phyloP scores from a whole-genome alignment of 1,140 invertebrate genomes.

The Chlorops oryzae region DNA sequence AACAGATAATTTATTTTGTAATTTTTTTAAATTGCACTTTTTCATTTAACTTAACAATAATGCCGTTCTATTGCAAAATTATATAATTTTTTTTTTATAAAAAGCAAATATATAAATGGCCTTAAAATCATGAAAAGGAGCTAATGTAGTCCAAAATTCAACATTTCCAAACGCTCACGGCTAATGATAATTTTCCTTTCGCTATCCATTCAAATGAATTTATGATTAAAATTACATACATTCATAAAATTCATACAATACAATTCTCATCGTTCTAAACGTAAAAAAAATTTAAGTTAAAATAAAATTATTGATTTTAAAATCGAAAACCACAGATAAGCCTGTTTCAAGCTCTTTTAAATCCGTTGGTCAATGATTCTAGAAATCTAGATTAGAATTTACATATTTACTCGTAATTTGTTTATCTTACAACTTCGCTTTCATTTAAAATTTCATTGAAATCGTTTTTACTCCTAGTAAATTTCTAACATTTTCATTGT shows the following conservation, averaged over 20 bases:
- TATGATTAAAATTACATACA: slow-evolving; percentile 25
- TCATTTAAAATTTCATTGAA: slow-evolving; percentile 45
- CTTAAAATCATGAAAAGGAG: too few species aligned
- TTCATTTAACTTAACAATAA: slow-evolving; percentile 21
- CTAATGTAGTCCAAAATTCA: too few species aligned
- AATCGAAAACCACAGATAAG: too few species aligned
- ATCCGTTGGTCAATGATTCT: too few species aligned
- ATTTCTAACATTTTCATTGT: slow-evolving; percentile 65
- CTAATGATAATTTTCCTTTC: slow-evolving; percentile 10
- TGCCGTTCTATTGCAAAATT: slow-evolving; percentile 34
- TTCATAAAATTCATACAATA: slow-evolving; percentile 11
- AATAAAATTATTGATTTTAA: slow-evolving; percentile 16
- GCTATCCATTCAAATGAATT: slow-evolving; percentile 13
- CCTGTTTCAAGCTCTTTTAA: background rate
- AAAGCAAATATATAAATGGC: too few species aligned
- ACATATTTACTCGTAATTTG: too few species aligned
- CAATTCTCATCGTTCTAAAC: slow-evolving; percentile 15
- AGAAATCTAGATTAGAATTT: too few species aligned
- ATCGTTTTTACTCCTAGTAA: slow-evolving; percentile 46
- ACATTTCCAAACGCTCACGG: too few species aligned
- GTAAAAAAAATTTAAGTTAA: slow-evolving; percentile 12
- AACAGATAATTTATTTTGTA: background rate
- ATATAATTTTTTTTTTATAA: too few species aligned
- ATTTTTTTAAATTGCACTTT: slow-evolving; percentile 10
- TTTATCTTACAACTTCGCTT: too few species aligned